Conservation (phyloP, 2,888 invertebrate species). For the Cremastobaeus sp. region DNA sequence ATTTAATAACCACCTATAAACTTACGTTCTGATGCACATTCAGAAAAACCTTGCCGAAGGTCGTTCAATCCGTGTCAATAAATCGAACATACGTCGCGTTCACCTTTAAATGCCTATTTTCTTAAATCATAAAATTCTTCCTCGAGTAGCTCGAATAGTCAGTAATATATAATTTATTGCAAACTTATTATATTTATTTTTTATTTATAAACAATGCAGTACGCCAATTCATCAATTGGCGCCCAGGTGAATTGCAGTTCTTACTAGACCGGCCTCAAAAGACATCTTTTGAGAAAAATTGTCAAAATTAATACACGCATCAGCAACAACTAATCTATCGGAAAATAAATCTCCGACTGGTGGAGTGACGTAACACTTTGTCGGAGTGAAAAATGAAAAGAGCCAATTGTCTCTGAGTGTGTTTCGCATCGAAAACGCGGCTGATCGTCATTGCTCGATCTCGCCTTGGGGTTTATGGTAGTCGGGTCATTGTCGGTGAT, state of each 20-base stretch:
- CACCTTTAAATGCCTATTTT: constrained; percentile 55
- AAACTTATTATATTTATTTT: not conserved
- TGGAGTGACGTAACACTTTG: not conserved
- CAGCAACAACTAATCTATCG: too few relatives aligned
- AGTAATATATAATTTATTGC: constrained; percentile 4
- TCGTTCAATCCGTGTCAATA: constrained; percentile 55
- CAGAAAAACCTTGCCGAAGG: constrained; percentile 56
- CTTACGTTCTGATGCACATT: constrained; percentile 32
- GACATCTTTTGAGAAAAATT: too few relatives aligned
- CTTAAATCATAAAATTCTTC: constrained; percentile 52
- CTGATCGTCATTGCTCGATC: constrained; percentile 56
- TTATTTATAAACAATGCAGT: too few relatives aligned
- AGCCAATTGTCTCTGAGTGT: constrained; percentile 29
- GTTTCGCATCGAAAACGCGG: constrained; percentile 51
- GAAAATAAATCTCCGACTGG: too few relatives aligned
- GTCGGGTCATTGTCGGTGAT: constrained; percentile 62
- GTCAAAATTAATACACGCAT: not conserved
- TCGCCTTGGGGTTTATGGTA: constrained; percentile 63
- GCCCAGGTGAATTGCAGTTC: too few relatives aligned
- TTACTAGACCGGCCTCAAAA: too few relatives aligned
- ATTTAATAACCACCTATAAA: constrained; percentile 49
- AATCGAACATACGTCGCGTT: constrained; percentile 53
- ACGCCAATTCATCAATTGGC: too few relatives aligned
- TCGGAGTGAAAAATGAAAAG: constrained; percentile 4
- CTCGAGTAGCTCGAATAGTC: constrained; percentile 16